Percentiles rank a stretch among this genome's conserved stretches.
Evolutionary conservation across 2,797 vertebrate genomes (phyloP).

Genomic region (Cottoperca gobio): DNA sequence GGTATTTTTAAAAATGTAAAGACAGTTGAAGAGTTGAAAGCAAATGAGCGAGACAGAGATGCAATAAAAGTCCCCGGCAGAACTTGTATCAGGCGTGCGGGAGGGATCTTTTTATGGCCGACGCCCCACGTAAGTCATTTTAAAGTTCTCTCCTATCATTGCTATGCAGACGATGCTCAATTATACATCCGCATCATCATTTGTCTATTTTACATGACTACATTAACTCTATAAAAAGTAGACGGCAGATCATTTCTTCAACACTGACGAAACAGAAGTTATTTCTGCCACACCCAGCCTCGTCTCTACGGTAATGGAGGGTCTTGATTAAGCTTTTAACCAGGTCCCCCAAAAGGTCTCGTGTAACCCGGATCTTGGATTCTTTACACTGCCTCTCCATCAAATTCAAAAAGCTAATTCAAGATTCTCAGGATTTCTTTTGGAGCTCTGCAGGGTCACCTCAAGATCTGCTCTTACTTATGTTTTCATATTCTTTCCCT

Average conservation of each 20-base stretch:
- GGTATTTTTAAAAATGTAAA: too few species aligned
- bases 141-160: background rate
- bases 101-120: too few species aligned
- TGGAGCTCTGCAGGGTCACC: background rate
- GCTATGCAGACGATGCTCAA: background rate
- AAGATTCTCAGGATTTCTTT: background rate
- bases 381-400: background rate
- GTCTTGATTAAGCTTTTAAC: background rate
- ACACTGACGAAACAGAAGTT: background rate
- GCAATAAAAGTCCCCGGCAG: background rate
- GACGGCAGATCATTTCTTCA: background rate
- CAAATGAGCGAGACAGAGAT: background rate
- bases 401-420: background rate
- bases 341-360: background rate
- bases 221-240: background rate
- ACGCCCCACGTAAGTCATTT: background rate
- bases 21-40: background rate
- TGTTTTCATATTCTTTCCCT: too few species aligned
- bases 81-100: background rate
- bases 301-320: background rate
- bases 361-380: background rate
- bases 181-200: background rate
- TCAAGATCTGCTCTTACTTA: too few species aligned
- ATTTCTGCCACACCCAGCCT: background rate
- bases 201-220: background rate